Percentiles rank a stretch among this genome's conserved stretches.
These are phyloP conservation scores for Melanotaenia duboulayi DNA, from an alignment of 2,113 vertebrate genomes.

Conservation along the genomic window DNA sequence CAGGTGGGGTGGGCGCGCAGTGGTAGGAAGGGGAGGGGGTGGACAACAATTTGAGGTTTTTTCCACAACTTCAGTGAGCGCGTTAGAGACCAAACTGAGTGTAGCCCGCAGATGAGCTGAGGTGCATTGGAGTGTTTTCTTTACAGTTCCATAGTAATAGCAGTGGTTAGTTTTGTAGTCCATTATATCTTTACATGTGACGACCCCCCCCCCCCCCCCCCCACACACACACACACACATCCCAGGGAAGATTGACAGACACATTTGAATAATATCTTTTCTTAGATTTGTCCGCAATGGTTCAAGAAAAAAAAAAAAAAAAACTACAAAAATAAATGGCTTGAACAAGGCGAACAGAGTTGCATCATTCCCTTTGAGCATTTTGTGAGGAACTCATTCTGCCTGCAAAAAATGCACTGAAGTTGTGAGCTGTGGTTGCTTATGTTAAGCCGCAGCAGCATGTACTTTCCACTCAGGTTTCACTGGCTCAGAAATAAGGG, in stretches of 20 bases:
- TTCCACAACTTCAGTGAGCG: conserved; percentile 62
- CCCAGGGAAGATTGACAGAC: conserved; percentile 61
- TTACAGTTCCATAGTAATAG: conserved; percentile 72
- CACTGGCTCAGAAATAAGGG: conserved; percentile 84
- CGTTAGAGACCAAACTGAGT: conserved; percentile 60
- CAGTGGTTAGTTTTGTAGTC: conserved; percentile 72
- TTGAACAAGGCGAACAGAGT: conserved; percentile 77
- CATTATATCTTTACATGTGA: conserved; percentile 36
- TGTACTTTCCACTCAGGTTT: conserved; percentile 74
- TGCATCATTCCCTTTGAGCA: conserved; percentile 80
- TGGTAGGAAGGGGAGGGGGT: not conserved
- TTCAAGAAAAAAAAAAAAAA: conserved; percentile 60
- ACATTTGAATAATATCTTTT: conserved; percentile 65
- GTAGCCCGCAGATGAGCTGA: conserved; percentile 53
- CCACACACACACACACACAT: conserved; percentile 1
- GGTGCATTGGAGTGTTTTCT: conserved; percentile 69
- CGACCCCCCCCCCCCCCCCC: conserved; percentile 8
- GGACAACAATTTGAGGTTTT: conserved; percentile 57
- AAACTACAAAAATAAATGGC: conserved; percentile 77
- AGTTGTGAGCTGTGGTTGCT: conserved; percentile 67
- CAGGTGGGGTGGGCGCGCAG: conserved; percentile 26
- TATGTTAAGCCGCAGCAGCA: conserved; percentile 64
- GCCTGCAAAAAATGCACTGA: conserved; percentile 67
- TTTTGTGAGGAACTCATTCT: conserved; percentile 58
- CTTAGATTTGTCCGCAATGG: conserved; percentile 75